Evolutionary conservation across 2,113 vertebrate genomes (phyloP), one percentile per base, ranked within the genome.

Genomic region (Proteles cristata): DNA sequence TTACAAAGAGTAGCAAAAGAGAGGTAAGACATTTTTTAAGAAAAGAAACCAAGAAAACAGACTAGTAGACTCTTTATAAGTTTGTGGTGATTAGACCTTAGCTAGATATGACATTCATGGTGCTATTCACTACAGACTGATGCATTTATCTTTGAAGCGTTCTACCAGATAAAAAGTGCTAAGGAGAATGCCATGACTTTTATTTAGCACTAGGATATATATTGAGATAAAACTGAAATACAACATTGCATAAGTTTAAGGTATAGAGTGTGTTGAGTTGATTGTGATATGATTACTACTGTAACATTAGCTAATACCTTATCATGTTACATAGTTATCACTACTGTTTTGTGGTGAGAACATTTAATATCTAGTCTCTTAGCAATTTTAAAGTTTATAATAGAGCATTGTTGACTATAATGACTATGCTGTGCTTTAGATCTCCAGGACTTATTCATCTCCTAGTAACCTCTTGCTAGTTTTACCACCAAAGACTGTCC

Each of bases 21-120:
- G 92, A 95, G 31, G 7, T 58, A 88, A 86, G 21, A 65, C 2
- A 53, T n/a, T 71, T 71, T 90, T 93, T 93, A 43, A 88, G 88
- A 77, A 91, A 63, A 1, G 5, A 66, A 91, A 80, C 61, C 39
- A 83, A 93, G 26, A 69, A 89, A 93, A 87, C 2, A 77, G 2
- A 16, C 2, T 86, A 25, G 21, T 2, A 71, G 15, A 0, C 53
- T 92, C 15, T 81, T 76, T 15, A 73, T 4, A 94, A 50, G 12
- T 88, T 80, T 96, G 12, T 31, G 69, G 65, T 61, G 12, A 63
- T 48, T 87, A 79, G 48, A 43, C 6, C 15, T 80, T 71, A 88
- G 17, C 28, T 55, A 35, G 19, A 76, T 0, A 28, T 69, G 14
- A 90, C n/a, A 92, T 90, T 25, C 1, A 4, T n/a, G 11, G 71